Base-by-base conservation (phyloP, 37 sponge, comb jelly and placozoan genomes). In the Crambe crambe region DNA sequence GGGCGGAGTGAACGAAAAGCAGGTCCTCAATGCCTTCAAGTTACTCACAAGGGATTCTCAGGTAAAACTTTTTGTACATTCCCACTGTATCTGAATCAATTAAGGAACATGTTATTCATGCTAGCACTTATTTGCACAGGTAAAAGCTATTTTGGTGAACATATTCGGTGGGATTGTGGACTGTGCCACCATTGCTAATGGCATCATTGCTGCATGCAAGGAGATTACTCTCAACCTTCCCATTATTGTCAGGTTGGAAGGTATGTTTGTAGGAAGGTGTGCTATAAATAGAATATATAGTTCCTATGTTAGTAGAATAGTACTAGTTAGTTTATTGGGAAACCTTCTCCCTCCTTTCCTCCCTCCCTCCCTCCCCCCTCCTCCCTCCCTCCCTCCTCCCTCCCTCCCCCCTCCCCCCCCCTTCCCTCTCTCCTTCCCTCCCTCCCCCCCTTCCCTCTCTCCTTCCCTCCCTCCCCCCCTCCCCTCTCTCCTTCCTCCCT, bases 111-210 rank as follows among this genome's bases (percentile, higher is more conserved):
- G 12, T 47, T 47, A n/a, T n/a, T n/a, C n/a, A n/a, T n/a, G n/a
- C n/a, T n/a, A n/a, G 51, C 10, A 32, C 34, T 74, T 31, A 5
- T 42, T 43, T 51, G 25, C 43, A 66, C 81, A 97, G 92, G 99
- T 98, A 21, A 98, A 93, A 77, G 85, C 94, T 56, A 94, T 98
- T 57, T 67, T 98, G 26, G 99, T 98, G 40, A 98, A 98, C 72
- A 93, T 98, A 2, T 98, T 98, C 84, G 99, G 99, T 0, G 99
- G 99, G 6, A 98, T 98, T 37, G 99, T 98, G 58, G 81, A 96
- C 81, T 98, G 99, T 81, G 81, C 73, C 43, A 93, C 89, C 31
- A 98, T 98, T 57, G 96, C 99, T 30, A 90, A 75, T 74, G 99
- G 99, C 4, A 90, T 98, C 41, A 89, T 88, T n/a, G 67, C 26